Conservation (phyloP, 2,888 invertebrate species). For the Asteroscopus sphinx region DNA sequence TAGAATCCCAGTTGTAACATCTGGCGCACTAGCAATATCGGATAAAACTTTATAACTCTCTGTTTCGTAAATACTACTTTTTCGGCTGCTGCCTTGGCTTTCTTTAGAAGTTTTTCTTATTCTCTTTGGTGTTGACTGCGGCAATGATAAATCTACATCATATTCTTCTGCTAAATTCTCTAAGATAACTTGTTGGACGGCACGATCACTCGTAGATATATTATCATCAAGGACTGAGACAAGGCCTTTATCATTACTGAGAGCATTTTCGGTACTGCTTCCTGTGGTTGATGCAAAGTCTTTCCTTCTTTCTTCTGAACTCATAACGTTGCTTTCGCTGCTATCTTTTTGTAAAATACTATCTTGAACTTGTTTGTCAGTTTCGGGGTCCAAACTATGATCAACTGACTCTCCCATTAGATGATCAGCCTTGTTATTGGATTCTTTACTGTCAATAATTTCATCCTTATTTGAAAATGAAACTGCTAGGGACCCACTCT, state of each 20-base stretch:
- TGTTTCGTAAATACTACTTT: slow-evolving; percentile 87
- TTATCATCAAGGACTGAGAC: slow-evolving; percentile 72
- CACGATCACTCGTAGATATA: slow-evolving; percentile 68
- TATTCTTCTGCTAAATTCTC: slow-evolving; percentile 72
- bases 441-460: slow-evolving; percentile 77
- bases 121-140: slow-evolving; percentile 73
- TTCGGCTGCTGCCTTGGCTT: slow-evolving; percentile 78
- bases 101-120: slow-evolving; percentile 76
- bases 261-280: slow-evolving; percentile 72
- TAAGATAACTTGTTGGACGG: slow-evolving; percentile 78
- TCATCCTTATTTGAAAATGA: slow-evolving; percentile 84
- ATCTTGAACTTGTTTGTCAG: slow-evolving; percentile 64
- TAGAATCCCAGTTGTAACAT: slow-evolving; percentile 77
- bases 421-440: slow-evolving; percentile 71
- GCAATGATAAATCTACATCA: slow-evolving; percentile 71
- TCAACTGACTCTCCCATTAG: slow-evolving; percentile 81
- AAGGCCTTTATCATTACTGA: slow-evolving; percentile 72
- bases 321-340: slow-evolving; percentile 63
- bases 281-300: slow-evolving; percentile 74
- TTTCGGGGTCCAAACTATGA: slow-evolving; percentile 63
- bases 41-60: slow-evolving; percentile 88
- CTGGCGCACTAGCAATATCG: slow-evolving; percentile 75
- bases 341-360: slow-evolving; percentile 65
- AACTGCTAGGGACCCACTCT: slow-evolving; percentile 74
- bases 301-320: slow-evolving; percentile 72